These are phyloP conservation scores for Carassius auratus DNA, from an alignment of 2,113 vertebrate species.

Conservation along the genomic window DNA sequence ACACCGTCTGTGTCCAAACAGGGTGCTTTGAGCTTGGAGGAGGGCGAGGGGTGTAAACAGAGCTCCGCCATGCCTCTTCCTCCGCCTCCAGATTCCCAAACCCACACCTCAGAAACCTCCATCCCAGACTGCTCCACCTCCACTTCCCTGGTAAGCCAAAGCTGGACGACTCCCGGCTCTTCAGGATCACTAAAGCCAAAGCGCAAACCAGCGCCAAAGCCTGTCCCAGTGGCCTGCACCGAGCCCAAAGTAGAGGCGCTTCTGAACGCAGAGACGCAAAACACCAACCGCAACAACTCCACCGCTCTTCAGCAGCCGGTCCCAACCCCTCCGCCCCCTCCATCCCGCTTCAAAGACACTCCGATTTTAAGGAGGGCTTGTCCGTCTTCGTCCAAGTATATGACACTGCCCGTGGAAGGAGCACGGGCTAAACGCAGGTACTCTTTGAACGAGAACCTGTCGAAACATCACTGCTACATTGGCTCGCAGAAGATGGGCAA, in stretches of 20 bases:
- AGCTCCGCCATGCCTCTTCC: conserved; percentile 46
- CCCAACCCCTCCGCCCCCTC: conserved; percentile 60
- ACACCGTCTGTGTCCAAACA: conserved; percentile 88
- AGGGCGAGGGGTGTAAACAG: conserved; percentile 77
- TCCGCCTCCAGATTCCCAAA: conserved; percentile 71
- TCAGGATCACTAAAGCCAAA: conserved; percentile 85
- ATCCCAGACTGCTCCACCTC: conserved; percentile 84
- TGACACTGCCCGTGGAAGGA: conserved; percentile 79
- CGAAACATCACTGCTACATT: conserved; percentile 69
- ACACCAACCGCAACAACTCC: conserved; percentile 97
- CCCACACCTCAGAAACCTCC: conserved; percentile 78
- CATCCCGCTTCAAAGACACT: conserved; percentile 69
- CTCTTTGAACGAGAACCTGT: conserved; percentile 83
- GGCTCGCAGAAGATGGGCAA: conserved; percentile 67
- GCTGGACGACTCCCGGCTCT: conserved; percentile 78
- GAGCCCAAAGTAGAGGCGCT: conserved; percentile 73
- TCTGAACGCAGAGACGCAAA: conserved; percentile 82
- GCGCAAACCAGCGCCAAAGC: conserved; percentile 84
- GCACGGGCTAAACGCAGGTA: conserved; percentile 83
- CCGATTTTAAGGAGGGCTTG: conserved; percentile 82
- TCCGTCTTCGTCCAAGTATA: conserved; percentile 81
- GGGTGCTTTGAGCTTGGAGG: conserved; percentile 78
- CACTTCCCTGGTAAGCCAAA: conserved; percentile 83
- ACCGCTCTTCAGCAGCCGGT: conserved; percentile 81
- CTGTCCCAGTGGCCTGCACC: conserved; percentile 38